Conservation (phyloP, 2,888 invertebrate species). For the Tachina lurida region DNA sequence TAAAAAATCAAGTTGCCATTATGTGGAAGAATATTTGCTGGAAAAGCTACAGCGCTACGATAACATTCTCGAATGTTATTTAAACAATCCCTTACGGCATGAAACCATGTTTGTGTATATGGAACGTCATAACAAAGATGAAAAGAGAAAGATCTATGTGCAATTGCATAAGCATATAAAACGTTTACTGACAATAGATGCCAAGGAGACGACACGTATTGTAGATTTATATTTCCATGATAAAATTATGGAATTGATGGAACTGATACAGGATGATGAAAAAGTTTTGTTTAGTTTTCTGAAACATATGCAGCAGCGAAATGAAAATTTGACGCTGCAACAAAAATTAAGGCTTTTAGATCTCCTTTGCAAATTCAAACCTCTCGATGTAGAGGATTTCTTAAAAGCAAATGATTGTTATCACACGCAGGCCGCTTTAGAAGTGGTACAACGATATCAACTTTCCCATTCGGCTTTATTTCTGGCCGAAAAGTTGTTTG, state of each 20-base stretch:
- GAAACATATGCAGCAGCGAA: constrained; percentile 84
- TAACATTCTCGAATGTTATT: constrained; percentile 87
- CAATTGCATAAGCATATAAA: constrained; percentile 83
- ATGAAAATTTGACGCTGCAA: constrained; percentile 80
- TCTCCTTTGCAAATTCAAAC: constrained; percentile 85
- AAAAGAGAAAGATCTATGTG: constrained; percentile 82
- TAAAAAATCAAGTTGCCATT: constrained; percentile 87
- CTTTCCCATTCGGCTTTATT: constrained; percentile 88
- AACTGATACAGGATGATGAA: constrained; percentile 75
- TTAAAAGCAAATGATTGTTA: constrained; percentile 84
- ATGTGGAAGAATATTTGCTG: constrained; percentile 88
- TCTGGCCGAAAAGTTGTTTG: constrained; percentile 89
- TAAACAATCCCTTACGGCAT: constrained; percentile 86
- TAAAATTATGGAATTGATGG: constrained; percentile 83
- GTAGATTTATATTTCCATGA: constrained; percentile 85
- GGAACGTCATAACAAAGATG: constrained; percentile 82
- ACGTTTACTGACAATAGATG: constrained; percentile 85
- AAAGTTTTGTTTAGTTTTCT: constrained; percentile 84
- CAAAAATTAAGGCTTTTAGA: constrained; percentile 86
- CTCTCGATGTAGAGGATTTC: constrained; percentile 84
- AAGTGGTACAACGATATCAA: constrained; percentile 86
- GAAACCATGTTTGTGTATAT: constrained; percentile 86
- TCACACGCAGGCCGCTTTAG: constrained; percentile 86
- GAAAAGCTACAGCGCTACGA: constrained; percentile 86
- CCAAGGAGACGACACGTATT: constrained; percentile 86